Evolutionary conservation across 2,113 vertebrate genomes (phyloP).

Genomic region (Heterochromis multidens): DNA sequence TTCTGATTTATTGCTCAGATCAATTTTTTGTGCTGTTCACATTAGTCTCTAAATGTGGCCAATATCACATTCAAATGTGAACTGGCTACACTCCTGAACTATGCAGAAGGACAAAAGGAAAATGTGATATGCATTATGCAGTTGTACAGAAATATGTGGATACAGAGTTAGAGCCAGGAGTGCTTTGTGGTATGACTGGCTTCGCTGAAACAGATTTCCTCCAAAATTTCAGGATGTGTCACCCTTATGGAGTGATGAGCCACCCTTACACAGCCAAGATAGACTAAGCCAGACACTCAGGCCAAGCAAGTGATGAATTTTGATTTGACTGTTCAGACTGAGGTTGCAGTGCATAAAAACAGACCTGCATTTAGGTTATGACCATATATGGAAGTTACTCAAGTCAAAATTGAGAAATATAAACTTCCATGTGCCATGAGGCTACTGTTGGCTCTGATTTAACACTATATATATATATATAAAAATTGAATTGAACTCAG

Average conservation of each 20-base stretch:
- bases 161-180: background rate
- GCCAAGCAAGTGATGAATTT: background rate
- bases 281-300: background rate
- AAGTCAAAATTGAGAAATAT: background rate
- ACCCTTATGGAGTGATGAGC: background rate
- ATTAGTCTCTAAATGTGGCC: background rate
- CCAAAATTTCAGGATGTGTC: background rate
- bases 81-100: background rate
- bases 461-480: background rate
- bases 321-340: background rate
- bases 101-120: background rate
- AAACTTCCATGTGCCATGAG: background rate
- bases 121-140: background rate
- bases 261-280: background rate
- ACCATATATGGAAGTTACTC: background rate
- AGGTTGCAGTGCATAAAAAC: background rate
- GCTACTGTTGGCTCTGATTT: background rate
- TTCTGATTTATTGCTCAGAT: too few species aligned
- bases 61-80: background rate
- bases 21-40: too few species aligned
- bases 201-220: background rate
- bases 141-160: background rate
- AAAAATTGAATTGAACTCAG: background rate
- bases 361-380: background rate
- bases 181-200: background rate